Base-by-base conservation (phyloP, 1,140 invertebrate genomes). In the Drosophila quadrilineata region DNA sequence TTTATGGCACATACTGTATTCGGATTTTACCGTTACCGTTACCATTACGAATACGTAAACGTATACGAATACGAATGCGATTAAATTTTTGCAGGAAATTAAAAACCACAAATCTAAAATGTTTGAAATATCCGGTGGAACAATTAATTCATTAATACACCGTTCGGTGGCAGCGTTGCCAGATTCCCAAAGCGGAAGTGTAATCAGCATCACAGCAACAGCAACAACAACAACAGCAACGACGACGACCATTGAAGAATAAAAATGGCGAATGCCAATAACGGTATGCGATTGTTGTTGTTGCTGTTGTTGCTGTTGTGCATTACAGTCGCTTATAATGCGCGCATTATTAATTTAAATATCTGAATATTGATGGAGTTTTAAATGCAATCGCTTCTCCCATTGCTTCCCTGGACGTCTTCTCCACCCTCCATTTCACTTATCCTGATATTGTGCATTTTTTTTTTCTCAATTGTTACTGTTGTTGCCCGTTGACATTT, bases 21-120 rank as follows among this genome's bases (percentile, higher is more conserved):
- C 26, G 6, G n/a, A n/a, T n/a, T n/a, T n/a, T n/a, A n/a, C n/a
- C n/a, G n/a, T n/a, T n/a, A n/a, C n/a, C n/a, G n/a, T n/a, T n/a
- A n/a, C n/a, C n/a, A n/a, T n/a, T n/a, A n/a, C n/a, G n/a, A n/a
- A n/a, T n/a, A n/a, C n/a, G n/a, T n/a, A n/a, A n/a, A n/a, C n/a
- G n/a, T n/a, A n/a, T n/a, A n/a, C n/a, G n/a, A n/a, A n/a, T n/a
- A n/a, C n/a, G n/a, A n/a, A n/a, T 26, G 22, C 74, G 79, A 85
- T 84, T 79, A 85, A n/a, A n/a, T n/a, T 84, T 57, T 67, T 73
- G 58, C 79, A 85, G 79, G 79, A 84, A 84, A 84, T 84, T 84
- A 84, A 84, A 84, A 84, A 84, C 79, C 79, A 84, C 79, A 84
- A 84, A 84, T 84, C 79, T 84, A 84, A 84, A 84, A 84, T 84